These are phyloP conservation scores for Squalus acanthias DNA, from an alignment of 2,797 vertebrate species.

Conservation along the genomic window DNA sequence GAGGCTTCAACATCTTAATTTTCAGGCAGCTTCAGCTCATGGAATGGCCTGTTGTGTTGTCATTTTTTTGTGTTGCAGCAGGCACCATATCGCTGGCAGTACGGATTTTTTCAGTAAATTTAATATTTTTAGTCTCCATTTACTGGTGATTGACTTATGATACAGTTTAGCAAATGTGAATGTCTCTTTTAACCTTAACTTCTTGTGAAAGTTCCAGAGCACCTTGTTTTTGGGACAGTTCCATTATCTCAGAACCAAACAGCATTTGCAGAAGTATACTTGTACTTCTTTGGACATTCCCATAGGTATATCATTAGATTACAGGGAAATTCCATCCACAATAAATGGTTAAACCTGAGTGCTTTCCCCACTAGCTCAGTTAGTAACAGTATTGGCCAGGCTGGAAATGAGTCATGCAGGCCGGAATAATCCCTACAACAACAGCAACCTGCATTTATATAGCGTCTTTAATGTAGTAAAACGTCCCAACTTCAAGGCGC, in stretches of 20 bases:
- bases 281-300: neutral
- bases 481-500: neutral
- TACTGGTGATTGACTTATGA: neutral
- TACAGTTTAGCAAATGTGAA: neutral
- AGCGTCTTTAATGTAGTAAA: neutral
- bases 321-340: neutral
- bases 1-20: neutral
- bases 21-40: neutral
- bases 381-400: neutral
- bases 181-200: neutral
- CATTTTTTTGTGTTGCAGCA: neutral
- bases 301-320: neutral
- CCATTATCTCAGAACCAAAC: neutral
- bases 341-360: neutral
- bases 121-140: neutral
- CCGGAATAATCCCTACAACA: neutral
- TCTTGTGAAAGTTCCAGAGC: neutral
- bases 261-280: neutral
- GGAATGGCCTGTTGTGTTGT: neutral
- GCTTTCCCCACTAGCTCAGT: neutral
- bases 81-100: neutral
- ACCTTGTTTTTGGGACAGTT: neutral
- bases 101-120: neutral
- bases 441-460: neutral
- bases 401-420: neutral